These are phyloP conservation scores for Lasius platythorax DNA, from an alignment of 2,888 invertebrate species.

Conservation along the genomic window DNA sequence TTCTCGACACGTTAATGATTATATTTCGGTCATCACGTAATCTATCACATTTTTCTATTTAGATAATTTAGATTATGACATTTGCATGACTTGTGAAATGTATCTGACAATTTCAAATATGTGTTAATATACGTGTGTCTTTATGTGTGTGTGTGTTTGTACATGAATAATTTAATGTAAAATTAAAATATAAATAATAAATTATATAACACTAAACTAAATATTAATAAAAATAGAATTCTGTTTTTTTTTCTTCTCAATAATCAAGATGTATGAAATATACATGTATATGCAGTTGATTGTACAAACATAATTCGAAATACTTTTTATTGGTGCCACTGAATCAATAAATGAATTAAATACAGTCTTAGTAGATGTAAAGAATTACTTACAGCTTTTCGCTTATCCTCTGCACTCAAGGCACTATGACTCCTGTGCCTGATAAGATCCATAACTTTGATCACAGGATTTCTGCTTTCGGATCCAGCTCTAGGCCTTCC, in stretches of 20 bases:
- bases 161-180: background rate
- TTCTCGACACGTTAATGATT: background rate
- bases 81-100: background rate
- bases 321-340: background rate
- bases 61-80: background rate
- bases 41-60: background rate
- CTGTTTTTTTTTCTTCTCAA: background rate
- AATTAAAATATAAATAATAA: background rate
- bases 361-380: background rate
- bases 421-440: conserved; percentile 92
- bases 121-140: background rate
- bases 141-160: background rate
- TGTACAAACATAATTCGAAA: background rate
- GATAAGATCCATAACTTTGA: conserved; percentile 97
- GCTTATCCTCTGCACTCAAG: conserved; percentile 90
- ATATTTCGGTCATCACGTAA: background rate
- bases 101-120: background rate
- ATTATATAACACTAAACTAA: background rate
- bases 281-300: background rate
- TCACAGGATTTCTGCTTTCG: conserved; percentile 92
- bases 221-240: background rate
- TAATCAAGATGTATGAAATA: background rate
- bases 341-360: conserved; percentile 4
- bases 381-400: conserved; percentile 89
- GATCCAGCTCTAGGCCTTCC: conserved; percentile 85